Evolutionary conservation across 1,140 invertebrate genomes (phyloP).

Genomic region (Paraescarpia echinospica): DNA sequence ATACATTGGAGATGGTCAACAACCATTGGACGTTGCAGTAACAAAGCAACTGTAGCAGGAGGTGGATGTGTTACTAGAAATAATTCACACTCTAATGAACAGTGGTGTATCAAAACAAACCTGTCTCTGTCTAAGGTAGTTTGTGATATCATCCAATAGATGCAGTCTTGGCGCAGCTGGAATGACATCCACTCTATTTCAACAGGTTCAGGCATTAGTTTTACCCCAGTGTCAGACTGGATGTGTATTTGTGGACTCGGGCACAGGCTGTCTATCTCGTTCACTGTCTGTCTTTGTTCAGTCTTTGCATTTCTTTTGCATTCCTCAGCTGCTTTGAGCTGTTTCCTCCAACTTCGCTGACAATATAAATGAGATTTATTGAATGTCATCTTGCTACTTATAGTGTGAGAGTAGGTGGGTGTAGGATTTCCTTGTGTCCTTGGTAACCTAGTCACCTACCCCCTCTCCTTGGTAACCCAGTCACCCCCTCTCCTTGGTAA

Average conservation of each 20-base stretch:
- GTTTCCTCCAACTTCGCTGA: background rate
- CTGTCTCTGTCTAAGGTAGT: background rate
- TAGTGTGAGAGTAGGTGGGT: no score
- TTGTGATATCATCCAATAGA: background rate
- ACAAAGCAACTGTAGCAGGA: background rate
- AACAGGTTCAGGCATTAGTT: background rate
- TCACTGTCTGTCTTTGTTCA: background rate
- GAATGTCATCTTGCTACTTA: background rate
- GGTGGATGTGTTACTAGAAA: background rate
- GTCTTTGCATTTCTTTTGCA: background rate
- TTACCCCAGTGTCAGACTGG: background rate
- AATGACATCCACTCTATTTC: background rate
- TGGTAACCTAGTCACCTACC: no score
- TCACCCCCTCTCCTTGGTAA: background rate
- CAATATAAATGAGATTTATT: background rate
- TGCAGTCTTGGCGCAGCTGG: background rate
- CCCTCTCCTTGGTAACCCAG: no score
- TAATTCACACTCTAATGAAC: background rate
- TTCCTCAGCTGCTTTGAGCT: background rate
- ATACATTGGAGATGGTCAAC: background rate
- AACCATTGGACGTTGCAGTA: background rate
- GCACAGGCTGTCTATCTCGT: background rate
- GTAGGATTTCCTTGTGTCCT: no score
- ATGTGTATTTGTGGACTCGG: background rate
- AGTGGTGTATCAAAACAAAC: background rate